A percentile compares a stretch with the other conserved stretches of the same genome.
These are phyloP conservation scores for Frankliniella intonsa DNA, from an alignment of 2,888 invertebrate species.

Conservation along the genomic window DNA sequence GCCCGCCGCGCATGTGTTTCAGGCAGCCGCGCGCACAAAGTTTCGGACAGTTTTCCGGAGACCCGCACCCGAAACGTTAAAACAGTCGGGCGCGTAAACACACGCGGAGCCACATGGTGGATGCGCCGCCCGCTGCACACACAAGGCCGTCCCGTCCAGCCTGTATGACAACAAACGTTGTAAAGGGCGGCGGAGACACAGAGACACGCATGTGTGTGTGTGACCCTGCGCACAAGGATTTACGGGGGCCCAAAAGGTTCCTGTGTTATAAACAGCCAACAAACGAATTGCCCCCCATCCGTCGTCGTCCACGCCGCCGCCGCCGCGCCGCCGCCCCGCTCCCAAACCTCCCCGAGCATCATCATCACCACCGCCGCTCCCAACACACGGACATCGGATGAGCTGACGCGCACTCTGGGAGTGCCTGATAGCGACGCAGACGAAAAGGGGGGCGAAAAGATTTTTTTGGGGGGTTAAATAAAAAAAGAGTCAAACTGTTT, in stretches of 20 bases:
- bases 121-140: neutral
- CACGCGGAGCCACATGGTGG: neutral
- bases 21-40: neutral
- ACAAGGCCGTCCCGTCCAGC: neutral
- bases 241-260: slow-evolving; percentile 4
- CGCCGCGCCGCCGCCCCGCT: neutral
- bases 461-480: too few species aligned
- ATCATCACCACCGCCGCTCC: too few species aligned
- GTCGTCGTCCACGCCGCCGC: neutral
- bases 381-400: too few species aligned
- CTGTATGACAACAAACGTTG: slow-evolving; percentile 24
- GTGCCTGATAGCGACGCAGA: too few species aligned
- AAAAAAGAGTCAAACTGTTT: too few species aligned
- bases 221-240: slow-evolving; percentile 15
- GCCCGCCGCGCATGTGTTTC: too few species aligned
- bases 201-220: neutral
- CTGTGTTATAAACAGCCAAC: slow-evolving; percentile 25
- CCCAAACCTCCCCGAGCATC: neutral
- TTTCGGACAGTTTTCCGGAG: neutral
- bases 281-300: slow-evolving; percentile 26
- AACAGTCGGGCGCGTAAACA: neutral
- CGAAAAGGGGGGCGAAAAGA: too few species aligned
- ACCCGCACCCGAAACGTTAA: neutral
- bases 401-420: too few species aligned
- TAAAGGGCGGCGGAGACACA: slow-evolving; percentile 2